Evolutionary conservation across 2,113 vertebrate species (phyloP), one percentile per base, ranked within the genome.

Genomic region (Psilopsiagon aymara): DNA sequence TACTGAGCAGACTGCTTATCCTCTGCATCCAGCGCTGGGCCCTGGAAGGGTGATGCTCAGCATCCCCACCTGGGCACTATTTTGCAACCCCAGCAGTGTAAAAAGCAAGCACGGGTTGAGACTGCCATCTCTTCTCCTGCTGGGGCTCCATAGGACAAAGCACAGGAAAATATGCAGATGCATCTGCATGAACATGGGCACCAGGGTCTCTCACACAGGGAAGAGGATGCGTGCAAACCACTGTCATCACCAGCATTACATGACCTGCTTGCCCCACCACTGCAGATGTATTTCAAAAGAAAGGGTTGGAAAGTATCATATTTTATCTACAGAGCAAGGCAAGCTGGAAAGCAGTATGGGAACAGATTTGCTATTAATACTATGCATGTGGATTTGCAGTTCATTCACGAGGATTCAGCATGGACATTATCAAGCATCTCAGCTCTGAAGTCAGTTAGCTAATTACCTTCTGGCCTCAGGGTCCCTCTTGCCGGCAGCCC

Each of bases 181-280:
- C 3, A 21, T 10, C 70, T 14, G 1, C 0, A 0, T 43, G 66
- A 66, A 17, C 23, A 14, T 0, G 25, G 10, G 39, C 31, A n/a
- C 18, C 57, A 59, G 15, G 7, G 17, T 39, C 9, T 75, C 51
- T 82, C 41, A 47, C 3, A 55, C 0, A 7, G 51, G 37, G 24
- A 55, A 19, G n/a, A 73, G n/a, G 47, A 90, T 73, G 73, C 13
- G 20, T 86, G 75, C 35, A 64, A 66, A 85, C 39, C 12, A 5
- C 60, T 59, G 46, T 28, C 7, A 64, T 3, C 33, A 17, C 25
- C 39, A 62, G 16, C 29, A 55, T n/a, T 39, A n/a, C 87, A 60
- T 17, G 19, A 15, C 41, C 24, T 39, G 20, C 46, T 93, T 21
- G 13, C 62, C 49, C 35, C 29, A 23, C 46, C 39, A 15, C 64